Conservation (phyloP, 2,888 invertebrate genomes). For the Nowickia ferox region DNA sequence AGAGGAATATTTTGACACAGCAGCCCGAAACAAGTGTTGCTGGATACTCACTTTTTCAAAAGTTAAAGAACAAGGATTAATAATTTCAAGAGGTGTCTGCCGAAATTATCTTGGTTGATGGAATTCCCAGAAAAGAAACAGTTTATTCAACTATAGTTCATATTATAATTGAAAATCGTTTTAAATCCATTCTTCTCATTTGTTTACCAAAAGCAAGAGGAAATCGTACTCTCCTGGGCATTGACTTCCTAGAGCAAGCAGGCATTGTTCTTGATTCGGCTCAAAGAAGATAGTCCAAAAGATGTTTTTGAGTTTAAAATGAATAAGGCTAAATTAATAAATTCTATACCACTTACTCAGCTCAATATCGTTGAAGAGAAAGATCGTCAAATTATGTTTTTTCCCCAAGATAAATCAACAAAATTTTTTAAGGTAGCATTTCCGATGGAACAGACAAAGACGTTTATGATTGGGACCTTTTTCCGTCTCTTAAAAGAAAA, state of each 20-base stretch:
- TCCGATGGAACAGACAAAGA: neutral
- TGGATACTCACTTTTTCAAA: slow-evolving; percentile 52
- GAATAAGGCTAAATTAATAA: neutral
- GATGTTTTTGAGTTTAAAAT: neutral
- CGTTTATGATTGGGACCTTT: neutral
- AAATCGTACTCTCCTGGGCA: no score
- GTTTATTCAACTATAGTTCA: slow-evolving; percentile 51
- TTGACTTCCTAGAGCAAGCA: no score
- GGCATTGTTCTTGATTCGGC: no score
- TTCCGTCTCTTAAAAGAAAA: neutral
- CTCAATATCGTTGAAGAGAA: no score
- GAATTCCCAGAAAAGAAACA: slow-evolving; percentile 33
- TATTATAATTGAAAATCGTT: slow-evolving; percentile 44
- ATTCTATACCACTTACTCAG: no score
- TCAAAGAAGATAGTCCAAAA: neutral
- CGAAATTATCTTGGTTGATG: slow-evolving; percentile 65
- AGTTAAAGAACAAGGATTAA: slow-evolving; percentile 41
- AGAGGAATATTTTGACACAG: slow-evolving; percentile 65
- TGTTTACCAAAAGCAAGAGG: no score
- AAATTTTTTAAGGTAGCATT: no score
- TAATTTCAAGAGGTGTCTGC: slow-evolving; percentile 57
- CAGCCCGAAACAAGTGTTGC: slow-evolving; percentile 68
- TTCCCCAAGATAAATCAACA: no score
- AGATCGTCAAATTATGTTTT: no score
- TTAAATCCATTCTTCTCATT: slow-evolving; percentile 68